A percentile compares a stretch with the other conserved stretches of the same genome.
Conservation (phyloP, 2,888 invertebrate species). For the Archaeoteleia sp. region DNA sequence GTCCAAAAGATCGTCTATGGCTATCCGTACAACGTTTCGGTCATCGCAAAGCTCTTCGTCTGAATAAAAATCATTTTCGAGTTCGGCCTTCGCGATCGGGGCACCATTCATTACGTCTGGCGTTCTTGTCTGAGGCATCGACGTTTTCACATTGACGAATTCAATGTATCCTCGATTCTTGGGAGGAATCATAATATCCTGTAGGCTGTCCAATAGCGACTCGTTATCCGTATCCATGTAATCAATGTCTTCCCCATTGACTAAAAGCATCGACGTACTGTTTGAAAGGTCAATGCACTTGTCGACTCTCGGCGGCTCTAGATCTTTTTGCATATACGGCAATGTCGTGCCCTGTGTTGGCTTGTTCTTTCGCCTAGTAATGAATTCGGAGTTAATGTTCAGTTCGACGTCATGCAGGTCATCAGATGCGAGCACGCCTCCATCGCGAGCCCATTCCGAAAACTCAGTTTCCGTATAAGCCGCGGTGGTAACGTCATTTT, state of each 20-base stretch:
- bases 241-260: constrained; percentile 84
- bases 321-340: constrained; percentile 29
- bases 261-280: constrained; percentile 68
- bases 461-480: constrained; percentile 89
- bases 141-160: constrained; percentile 77
- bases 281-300: constrained; percentile 45
- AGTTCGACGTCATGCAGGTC: constrained; percentile 83
- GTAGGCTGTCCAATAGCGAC: constrained; percentile 82
- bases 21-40: constrained; percentile 68
- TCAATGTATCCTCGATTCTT: constrained; percentile 82
- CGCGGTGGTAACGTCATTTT: constrained; percentile 82
- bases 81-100: constrained; percentile 68
- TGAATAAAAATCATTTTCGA: constrained; percentile 66
- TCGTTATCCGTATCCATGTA: constrained; percentile 92
- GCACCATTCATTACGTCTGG: constrained; percentile 56
- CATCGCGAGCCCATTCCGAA: constrained; percentile 93
- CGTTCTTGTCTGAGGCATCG: constrained; percentile 40
- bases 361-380: constrained; percentile 63
- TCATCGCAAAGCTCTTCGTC: constrained; percentile 62
- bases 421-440: constrained; percentile 81
- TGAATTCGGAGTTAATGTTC: constrained; percentile 76
- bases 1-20: constrained; percentile 69
- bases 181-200: constrained; percentile 77
- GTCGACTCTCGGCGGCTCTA: constrained; percentile 18
- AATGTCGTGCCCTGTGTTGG: constrained; percentile 6